Base-by-base conservation (phyloP, 2,888 invertebrate genomes). In the Rhogogaster chlorosoma region DNA sequence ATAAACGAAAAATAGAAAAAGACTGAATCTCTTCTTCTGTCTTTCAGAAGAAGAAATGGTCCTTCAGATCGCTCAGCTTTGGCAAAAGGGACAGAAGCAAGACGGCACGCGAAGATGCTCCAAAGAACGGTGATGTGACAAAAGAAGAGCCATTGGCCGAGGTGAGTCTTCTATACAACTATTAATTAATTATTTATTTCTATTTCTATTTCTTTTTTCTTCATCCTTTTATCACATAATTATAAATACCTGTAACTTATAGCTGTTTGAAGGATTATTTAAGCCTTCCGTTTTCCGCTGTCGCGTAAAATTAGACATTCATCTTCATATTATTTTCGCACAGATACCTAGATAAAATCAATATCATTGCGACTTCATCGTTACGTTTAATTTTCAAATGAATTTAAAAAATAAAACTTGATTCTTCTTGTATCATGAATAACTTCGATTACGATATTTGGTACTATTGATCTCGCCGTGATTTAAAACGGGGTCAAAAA, bases 11-110 rank as follows among this genome's bases (percentile, higher is more conserved):
- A 45, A 53, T 7, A 22, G 22, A 15, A 32, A 45, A 22, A 18
- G 5, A 49, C 6, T 32, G 10, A 57, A 45, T 32, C 32, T 18
- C 86, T 53, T 53, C 84, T 86, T 86, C 80, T 42, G 71, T 22
- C 86, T 91, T 92, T 88, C 94, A 96, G 90, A 97, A 97, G 96
- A 97, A 97, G 96, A 97, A 97, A 95, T 98, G 97, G 97, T 97
- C 97, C 90, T 96, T 98, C 94, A 96, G 97, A 92, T 97, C 96
- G 92, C 96, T 98, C 94, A 97, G 97, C 92, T 98, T 98, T 94
- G 96, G 97, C 92, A 96, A 96, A 94, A 97, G 97, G 94, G 98
- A 98, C 93, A 98, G 97, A 95, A 96, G 96, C 89, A 98, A 98
- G 94, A 97, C 97, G 89, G 95, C 95, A 90, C 97, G 97, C 94